Evolutionary conservation across 2,888 invertebrate genomes (phyloP).

Genomic region (Osedax fenrisi): DNA sequence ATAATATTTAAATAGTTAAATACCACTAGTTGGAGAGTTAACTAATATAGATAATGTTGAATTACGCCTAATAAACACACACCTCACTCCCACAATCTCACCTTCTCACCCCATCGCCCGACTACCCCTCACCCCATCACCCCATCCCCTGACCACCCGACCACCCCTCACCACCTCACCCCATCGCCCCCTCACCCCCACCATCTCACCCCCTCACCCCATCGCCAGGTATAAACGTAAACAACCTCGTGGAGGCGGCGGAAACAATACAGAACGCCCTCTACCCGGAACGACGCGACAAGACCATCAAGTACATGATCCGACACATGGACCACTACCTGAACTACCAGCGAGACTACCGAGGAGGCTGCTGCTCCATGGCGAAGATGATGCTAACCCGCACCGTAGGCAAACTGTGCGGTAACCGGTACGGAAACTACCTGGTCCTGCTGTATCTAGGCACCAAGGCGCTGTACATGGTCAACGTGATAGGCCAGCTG

Average conservation of each 20-base stretch:
- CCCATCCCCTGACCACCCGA: no score
- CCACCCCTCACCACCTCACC: no score
- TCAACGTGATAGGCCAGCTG: slow-evolving; percentile 51
- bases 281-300: slow-evolving; percentile 30
- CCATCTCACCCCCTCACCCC: no score
- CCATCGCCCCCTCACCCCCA: no score
- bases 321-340: slow-evolving; percentile 34
- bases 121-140: no score
- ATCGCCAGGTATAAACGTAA: slow-evolving; percentile 30
- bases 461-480: slow-evolving; percentile 49
- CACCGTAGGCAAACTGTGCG: slow-evolving; percentile 45
- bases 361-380: slow-evolving; percentile 43
- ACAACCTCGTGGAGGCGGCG: slow-evolving; percentile 33
- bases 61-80: no score
- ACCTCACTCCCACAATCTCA: no score
- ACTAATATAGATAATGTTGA: no score
- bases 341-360: slow-evolving; percentile 45
- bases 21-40: no score
- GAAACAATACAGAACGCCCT: slow-evolving; percentile 23
- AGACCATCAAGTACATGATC: slow-evolving; percentile 29
- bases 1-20: no score
- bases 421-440: slow-evolving; percentile 52
- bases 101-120: no score
- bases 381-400: slow-evolving; percentile 44
- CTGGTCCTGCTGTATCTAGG: slow-evolving; percentile 50